These are phyloP conservation scores for Polyodon spathula DNA, from an alignment of 2,113 vertebrate species.

Conservation along the genomic window DNA sequence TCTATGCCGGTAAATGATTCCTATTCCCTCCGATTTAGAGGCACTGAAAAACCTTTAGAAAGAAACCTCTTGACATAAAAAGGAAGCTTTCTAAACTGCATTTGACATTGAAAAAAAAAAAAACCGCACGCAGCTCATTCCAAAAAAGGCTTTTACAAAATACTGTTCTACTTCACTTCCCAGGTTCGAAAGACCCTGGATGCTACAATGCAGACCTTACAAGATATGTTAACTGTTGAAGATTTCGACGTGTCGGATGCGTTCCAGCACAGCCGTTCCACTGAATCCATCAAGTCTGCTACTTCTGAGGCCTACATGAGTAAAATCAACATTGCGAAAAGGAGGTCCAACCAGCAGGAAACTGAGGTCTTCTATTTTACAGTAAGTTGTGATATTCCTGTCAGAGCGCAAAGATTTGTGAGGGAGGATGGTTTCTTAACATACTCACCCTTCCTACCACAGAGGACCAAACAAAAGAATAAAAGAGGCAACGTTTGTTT, in stretches of 20 bases:
- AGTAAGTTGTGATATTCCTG: conserved; percentile 54
- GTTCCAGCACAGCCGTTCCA: conserved; percentile 95
- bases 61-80: no score
- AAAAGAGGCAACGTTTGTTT: neutral
- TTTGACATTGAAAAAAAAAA: no score
- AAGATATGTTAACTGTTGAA: conserved; percentile 96
- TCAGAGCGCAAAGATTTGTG: neutral
- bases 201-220: conserved; percentile 92
- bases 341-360: conserved; percentile 93
- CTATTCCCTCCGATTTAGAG: no score
- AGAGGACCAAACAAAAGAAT: neutral
- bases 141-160: no score
- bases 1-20: no score
- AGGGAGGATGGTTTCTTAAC: neutral
- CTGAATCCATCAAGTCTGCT: conserved; percentile 86
- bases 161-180: conserved; percentile 15
- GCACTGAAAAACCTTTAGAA: no score
- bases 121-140: no score
- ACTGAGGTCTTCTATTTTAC: conserved; percentile 97
- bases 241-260: conserved; percentile 95
- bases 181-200: conserved; percentile 94
- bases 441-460: neutral
- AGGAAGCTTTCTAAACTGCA: no score
- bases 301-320: conserved; percentile 97
- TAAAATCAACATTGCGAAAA: conserved; percentile 83